Base-by-base conservation (phyloP, 1,140 invertebrate genomes). In the Trachymyrmex septentrionalis region DNA sequence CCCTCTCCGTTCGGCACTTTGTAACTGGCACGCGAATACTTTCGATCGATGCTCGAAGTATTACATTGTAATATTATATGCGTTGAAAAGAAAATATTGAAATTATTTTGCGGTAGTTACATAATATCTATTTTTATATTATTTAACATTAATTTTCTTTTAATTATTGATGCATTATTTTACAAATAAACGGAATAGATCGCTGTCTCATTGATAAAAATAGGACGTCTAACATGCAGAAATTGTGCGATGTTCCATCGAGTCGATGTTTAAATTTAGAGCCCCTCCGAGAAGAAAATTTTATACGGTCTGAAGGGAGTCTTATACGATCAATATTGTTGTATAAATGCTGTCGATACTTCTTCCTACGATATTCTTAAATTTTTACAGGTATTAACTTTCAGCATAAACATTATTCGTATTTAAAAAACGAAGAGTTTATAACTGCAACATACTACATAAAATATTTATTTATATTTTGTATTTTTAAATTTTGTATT, bases 1-100 rank as follows among this genome's bases (percentile, higher is more conserved):
- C 73, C 73, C 57, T 75, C 86, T 67, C 64, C 4, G 69, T 90
- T 88, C 88, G 86, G 69, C 48, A 72, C 34, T 59, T 73, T 34
- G 50, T 72, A 78, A 57, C 48, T 81, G 55, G 24, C 71, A 63
- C 81, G 81, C 66, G 64, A 55, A 44, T 71, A 57, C 59, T 44
- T 21, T 81, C 48, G 61, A 66, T 14, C 7, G 30, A 14, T 57
- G 19, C 21, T 30, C 3, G 24, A 61, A 38, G 19, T 69, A 34
- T 81, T 21, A 24, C 34, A 14, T 48, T 44, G 24, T 55, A 38
- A 71, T 30, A 53, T 57, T 48, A 9, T n/a, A 44, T 3, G 12
- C 38, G 7, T 21, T 27, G 71, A n/a, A n/a, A 16, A n/a, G 44
- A 48, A 64, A 50, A 61, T 21, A n/a, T 16, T 19, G 30, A 69